Percentiles rank a stretch among this genome's conserved stretches.
Evolutionary conservation across 2,113 vertebrate species (phyloP).

Genomic region (Macquaria ambigua): DNA sequence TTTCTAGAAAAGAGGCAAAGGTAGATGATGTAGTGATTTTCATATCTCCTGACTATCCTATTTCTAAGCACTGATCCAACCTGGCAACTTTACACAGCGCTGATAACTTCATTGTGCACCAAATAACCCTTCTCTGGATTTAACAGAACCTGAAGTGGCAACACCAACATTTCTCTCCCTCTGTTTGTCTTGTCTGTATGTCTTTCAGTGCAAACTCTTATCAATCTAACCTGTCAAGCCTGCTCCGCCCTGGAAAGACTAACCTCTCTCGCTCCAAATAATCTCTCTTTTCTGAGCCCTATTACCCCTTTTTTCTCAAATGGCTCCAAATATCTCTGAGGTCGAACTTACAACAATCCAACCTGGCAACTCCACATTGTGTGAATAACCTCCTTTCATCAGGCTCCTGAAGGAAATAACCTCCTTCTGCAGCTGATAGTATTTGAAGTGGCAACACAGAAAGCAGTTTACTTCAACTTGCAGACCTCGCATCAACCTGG

Average conservation of each 20-base stretch:
- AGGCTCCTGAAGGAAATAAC: neutral
- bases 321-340: neutral
- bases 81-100: neutral
- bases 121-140: neutral
- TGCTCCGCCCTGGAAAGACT: neutral
- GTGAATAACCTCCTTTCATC: neutral
- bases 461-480: neutral
- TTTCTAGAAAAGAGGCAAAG: neutral
- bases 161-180: neutral
- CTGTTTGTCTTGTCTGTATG: neutral
- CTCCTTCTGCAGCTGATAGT: slow-evolving; percentile 3
- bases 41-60: neutral
- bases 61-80: neutral
- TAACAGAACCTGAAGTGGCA: neutral
- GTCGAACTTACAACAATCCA: neutral
- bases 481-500: neutral
- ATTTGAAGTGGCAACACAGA: slow-evolving; percentile 24
- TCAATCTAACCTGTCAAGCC: neutral
- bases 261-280: neutral
- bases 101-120: neutral
- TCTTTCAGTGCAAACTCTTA: neutral
- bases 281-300: neutral
- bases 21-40: neutral
- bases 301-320: neutral
- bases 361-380: neutral